Base-by-base conservation (phyloP, 1,140 invertebrate species). In the Macrostomum lignano region DNA sequence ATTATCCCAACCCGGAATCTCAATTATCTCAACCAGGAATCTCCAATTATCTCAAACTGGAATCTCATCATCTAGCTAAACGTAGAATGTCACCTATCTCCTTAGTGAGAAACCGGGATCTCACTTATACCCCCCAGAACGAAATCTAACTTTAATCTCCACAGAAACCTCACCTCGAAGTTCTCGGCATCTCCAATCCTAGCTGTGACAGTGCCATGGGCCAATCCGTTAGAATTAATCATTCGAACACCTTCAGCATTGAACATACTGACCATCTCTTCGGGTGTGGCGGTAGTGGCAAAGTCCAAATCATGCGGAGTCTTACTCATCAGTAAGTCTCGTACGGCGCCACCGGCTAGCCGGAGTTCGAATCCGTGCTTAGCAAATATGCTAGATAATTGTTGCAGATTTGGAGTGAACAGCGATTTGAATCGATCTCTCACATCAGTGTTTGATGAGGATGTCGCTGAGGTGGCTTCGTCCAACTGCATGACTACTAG, bases 131-230 rank as follows among this genome's bases (percentile, higher is more conserved):
- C 7, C 20, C 20, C 9, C 15, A 30, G 11, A 30, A 13, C 14
- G 7, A 6, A 30, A 6, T 10, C 7, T 35, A 33, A 10, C 6
- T 33, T 21, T 11, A 33, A 30, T 32, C 35, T 5, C 5, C 9
- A 7, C n/a, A 24, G 7, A 31, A 35, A 17, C 17, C n/a, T 35
- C 6, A 77, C 62, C 61, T 84, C 76, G 60, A 75, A 84, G 56
- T 79, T 81, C 58, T 78, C 73, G 51, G 73, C 77, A 43, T 93
- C 74, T 60, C 94, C 78, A 25, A 98, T 79, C 37, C 88, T 65
- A 3, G 75, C 68, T n/a, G 86, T 94, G 31, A 98, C 74, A 2
- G 91, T 98, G 1, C 88, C 88, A 67, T 98, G 91, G 46, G 74
- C 79, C 55, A 93, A 81, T 7, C 88, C 88, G 42, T 71, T 78